phyloP scores from a whole-genome alignment of 2,113 vertebrate species.

The Pampusana beccarii region DNA sequence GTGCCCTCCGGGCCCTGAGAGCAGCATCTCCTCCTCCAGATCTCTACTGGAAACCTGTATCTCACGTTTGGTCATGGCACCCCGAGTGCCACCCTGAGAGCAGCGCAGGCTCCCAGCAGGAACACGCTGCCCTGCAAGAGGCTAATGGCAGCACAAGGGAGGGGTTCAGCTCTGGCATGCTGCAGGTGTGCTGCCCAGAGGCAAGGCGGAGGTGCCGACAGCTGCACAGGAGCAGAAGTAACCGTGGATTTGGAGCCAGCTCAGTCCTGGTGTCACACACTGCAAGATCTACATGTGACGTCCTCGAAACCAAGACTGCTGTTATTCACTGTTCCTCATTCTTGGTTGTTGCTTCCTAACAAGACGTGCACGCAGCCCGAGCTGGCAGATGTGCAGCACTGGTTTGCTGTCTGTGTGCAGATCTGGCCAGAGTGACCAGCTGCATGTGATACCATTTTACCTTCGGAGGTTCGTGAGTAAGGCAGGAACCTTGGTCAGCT shows the following conservation, averaged over 20 bases:
- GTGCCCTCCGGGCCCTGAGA: background rate
- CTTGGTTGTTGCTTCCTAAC: background rate
- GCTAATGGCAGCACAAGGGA: fast-evolving
- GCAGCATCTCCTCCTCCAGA: background rate
- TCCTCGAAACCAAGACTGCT: background rate
- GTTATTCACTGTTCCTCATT: constrained; percentile 21
- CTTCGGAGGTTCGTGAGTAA: background rate
- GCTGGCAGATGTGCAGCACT: background rate
- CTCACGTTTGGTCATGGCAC: background rate
- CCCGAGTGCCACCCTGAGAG: background rate
- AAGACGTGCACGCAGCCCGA: fast-evolving
- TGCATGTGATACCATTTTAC: background rate
- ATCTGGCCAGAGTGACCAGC: background rate
- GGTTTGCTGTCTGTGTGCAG: background rate
- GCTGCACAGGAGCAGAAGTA: background rate
- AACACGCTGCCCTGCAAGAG: background rate
- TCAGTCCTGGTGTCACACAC: background rate
- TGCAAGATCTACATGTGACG: background rate
- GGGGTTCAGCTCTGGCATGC: background rate
- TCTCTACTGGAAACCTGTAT: fast-evolving
- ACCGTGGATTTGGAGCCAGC: background rate
- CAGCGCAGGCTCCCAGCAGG: background rate
- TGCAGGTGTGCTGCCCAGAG: background rate
- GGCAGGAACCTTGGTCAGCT: background rate
- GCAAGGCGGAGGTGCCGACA: background rate